Conservation (phyloP, 1,140 invertebrate species). For the Littorina saxatilis region DNA sequence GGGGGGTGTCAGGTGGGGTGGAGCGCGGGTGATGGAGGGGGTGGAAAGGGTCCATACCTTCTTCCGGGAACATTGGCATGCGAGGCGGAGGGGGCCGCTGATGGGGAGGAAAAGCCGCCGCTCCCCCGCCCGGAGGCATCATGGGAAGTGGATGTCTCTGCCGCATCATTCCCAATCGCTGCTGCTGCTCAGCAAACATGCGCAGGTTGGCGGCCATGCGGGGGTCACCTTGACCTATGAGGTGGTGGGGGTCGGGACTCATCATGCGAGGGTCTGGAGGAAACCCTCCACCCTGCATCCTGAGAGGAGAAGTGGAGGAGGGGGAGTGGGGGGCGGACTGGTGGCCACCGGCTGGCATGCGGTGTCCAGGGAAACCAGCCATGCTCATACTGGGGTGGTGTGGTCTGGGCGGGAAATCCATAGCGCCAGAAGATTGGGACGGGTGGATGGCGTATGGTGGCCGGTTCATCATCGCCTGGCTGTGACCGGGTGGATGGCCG, state of each 20-base stretch:
- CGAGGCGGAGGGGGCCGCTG: constrained; percentile 33
- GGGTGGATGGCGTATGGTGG: constrained; percentile 30
- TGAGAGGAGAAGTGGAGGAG: constrained; percentile 27
- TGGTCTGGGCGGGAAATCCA: constrained; percentile 31
- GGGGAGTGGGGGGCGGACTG: constrained; percentile 39
- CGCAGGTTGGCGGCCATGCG: constrained; percentile 40
- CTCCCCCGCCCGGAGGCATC: constrained; percentile 1
- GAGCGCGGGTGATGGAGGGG: constrained; percentile 1
- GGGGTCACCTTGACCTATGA: background rate
- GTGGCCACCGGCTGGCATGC: constrained; percentile 31
- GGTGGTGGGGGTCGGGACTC: background rate
- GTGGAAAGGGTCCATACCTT: constrained; percentile 31
- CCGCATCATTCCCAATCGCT: constrained; percentile 27
- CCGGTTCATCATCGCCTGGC: constrained; percentile 42
- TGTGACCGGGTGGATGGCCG: constrained; percentile 30
- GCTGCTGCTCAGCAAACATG: constrained; percentile 39
- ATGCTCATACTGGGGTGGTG: constrained; percentile 41
- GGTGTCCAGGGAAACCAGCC: constrained; percentile 39
- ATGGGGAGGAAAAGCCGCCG: constrained; percentile 15
- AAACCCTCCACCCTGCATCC: constrained; percentile 3
- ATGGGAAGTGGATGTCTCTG: constrained; percentile 2
- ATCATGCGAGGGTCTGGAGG: constrained; percentile 42
- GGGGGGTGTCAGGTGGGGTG: constrained; percentile 1
- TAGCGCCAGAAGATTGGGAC: constrained; percentile 5
- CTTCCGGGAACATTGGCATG: constrained; percentile 37